phyloP scores from a whole-genome alignment of 2,113 vertebrate species.

The Motacilla tschutschensis region DNA sequence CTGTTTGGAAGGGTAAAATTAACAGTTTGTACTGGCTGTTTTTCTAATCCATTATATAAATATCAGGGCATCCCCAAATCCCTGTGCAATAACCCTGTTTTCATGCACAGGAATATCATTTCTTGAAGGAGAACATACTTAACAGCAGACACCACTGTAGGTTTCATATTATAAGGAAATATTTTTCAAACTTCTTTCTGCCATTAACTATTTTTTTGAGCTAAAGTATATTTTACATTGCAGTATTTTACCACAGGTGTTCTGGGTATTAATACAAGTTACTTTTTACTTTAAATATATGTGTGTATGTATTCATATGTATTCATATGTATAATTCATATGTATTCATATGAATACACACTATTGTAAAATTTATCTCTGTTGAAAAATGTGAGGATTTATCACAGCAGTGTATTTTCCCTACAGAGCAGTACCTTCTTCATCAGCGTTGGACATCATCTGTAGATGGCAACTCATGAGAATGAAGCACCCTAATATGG shows the following conservation, averaged over 20 bases:
- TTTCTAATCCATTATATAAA: neutral
- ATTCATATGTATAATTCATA: too few relatives aligned
- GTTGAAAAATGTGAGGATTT: neutral
- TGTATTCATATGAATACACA: neutral
- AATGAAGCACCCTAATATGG: neutral
- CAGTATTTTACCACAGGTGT: neutral
- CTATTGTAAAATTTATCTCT: neutral
- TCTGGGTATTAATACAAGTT: neutral
- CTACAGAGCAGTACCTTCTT: neutral
- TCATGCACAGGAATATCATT: neutral
- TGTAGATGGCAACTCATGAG: neutral
- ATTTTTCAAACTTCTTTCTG: neutral
- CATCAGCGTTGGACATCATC: neutral
- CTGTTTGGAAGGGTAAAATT: neutral
- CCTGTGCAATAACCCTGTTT: neutral
- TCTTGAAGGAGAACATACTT: neutral
- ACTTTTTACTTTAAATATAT: neutral
- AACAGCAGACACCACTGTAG: neutral
- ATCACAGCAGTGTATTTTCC: neutral
- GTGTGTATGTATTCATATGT: too few relatives aligned
- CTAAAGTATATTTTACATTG: neutral
- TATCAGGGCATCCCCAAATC: neutral
- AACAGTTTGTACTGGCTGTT: neutral
- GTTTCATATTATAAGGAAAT: neutral
- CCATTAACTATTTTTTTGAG: neutral